Evolutionary conservation across 2,113 vertebrate species (phyloP).

Genomic region (Pyrgilauda ruficollis): DNA sequence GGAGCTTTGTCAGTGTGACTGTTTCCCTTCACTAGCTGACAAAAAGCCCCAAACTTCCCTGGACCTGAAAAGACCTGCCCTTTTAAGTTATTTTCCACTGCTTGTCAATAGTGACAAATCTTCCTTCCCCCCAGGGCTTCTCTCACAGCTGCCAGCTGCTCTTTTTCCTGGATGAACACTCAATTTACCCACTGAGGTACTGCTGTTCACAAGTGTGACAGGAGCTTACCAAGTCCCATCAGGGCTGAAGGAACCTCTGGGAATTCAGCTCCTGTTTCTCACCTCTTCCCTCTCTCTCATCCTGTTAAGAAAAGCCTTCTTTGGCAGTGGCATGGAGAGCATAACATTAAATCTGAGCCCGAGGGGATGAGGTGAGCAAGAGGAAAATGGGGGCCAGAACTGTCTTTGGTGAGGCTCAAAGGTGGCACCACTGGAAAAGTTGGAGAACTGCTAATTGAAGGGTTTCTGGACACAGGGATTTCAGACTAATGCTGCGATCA

Average conservation of each 20-base stretch:
- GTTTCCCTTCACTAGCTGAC: not conserved
- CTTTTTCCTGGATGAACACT: not conserved
- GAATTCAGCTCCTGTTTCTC: not conserved
- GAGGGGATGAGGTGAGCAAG: not conserved
- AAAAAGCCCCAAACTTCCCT: not conserved
- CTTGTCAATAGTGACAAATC: not conserved
- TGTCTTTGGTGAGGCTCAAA: not conserved
- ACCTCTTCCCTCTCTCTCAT: not conserved
- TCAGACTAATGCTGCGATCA: not conserved
- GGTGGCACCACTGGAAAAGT: not conserved
- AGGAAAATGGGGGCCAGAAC: not conserved
- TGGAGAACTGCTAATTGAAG: not conserved
- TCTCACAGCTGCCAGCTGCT: not conserved
- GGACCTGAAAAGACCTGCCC: not conserved
- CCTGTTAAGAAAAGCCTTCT: not conserved
- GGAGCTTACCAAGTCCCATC: not conserved
- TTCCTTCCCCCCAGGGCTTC: not conserved
- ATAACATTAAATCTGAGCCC: not conserved
- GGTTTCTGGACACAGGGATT: not conserved
- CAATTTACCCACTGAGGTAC: not conserved
- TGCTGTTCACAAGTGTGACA: not conserved
- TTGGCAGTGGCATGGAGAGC: not conserved
- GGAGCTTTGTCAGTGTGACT: accelerated
- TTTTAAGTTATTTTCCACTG: not conserved
- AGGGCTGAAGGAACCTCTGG: not conserved